These are phyloP conservation scores for Taeniopygia guttata DNA, from an alignment of 2,797 vertebrate species.

Conservation along the genomic window DNA sequence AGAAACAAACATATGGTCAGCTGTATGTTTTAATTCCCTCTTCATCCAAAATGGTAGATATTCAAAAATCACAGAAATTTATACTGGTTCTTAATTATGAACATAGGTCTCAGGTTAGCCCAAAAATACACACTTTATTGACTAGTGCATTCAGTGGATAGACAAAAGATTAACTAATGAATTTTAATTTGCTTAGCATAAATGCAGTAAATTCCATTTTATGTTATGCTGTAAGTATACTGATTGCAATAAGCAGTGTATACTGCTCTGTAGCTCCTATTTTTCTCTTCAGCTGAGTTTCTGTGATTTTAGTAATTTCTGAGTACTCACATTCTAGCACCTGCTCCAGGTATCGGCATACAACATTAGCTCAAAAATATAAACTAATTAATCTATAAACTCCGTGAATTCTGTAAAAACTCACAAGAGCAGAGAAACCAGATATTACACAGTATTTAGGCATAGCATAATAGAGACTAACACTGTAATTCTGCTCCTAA, in stretches of 20 bases:
- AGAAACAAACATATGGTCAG: constrained; percentile 10
- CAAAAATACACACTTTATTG: neutral
- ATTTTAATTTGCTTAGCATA: neutral
- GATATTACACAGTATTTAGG: neutral
- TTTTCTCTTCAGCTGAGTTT: neutral
- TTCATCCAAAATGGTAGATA: neutral
- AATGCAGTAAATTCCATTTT: neutral
- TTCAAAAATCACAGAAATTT: neutral
- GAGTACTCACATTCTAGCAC: neutral
- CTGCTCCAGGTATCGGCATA: neutral
- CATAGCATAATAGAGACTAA: neutral
- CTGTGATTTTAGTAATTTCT: neutral
- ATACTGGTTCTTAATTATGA: neutral
- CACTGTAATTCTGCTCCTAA: neutral
- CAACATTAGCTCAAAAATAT: neutral
- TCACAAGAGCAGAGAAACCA: neutral
- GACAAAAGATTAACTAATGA: neutral
- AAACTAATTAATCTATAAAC: neutral
- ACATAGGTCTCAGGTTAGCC: neutral
- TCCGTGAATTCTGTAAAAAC: neutral
- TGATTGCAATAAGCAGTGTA: neutral
- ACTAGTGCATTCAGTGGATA: neutral
- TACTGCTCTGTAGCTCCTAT: neutral
- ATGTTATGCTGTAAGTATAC: neutral
- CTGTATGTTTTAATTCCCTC: neutral